These are phyloP conservation scores for Stegostoma tigrinum DNA, from an alignment of 2,113 vertebrate genomes.

Conservation along the genomic window DNA sequence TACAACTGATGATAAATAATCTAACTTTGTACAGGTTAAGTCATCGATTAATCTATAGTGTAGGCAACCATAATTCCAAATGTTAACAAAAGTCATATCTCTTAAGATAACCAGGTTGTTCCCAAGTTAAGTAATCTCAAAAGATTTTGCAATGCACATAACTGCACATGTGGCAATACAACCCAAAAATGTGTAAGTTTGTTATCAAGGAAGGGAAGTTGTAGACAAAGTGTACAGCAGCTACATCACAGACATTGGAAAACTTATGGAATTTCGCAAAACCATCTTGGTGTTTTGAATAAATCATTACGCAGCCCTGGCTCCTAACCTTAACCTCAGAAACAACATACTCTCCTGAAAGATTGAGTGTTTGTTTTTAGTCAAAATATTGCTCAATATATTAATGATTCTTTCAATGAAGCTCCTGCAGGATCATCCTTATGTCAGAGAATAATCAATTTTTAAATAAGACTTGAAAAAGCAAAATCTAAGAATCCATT, in stretches of 20 bases:
- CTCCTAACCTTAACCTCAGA: neutral
- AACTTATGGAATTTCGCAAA: neutral
- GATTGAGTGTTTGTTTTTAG: neutral
- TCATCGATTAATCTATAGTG: neutral
- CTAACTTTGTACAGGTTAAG: neutral
- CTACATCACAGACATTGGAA: neutral
- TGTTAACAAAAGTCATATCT: neutral
- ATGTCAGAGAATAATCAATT: neutral
- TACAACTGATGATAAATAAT: neutral
- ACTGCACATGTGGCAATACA: neutral
- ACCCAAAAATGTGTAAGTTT: neutral
- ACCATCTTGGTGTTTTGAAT: neutral
- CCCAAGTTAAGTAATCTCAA: neutral
- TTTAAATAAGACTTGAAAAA: neutral
- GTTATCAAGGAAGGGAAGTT: neutral
- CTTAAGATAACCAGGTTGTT: neutral
- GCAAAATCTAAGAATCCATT: neutral
- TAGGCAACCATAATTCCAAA: neutral
- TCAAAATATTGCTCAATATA: neutral
- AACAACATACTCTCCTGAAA: neutral
- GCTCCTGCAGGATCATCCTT: neutral
- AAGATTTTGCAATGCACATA: neutral
- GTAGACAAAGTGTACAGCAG: neutral
- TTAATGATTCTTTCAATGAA: neutral
- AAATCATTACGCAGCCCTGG: neutral